phyloP scores from a whole-genome alignment of 53 echinoderm and acorn worm genomes.

The Holothuria scabra region DNA sequence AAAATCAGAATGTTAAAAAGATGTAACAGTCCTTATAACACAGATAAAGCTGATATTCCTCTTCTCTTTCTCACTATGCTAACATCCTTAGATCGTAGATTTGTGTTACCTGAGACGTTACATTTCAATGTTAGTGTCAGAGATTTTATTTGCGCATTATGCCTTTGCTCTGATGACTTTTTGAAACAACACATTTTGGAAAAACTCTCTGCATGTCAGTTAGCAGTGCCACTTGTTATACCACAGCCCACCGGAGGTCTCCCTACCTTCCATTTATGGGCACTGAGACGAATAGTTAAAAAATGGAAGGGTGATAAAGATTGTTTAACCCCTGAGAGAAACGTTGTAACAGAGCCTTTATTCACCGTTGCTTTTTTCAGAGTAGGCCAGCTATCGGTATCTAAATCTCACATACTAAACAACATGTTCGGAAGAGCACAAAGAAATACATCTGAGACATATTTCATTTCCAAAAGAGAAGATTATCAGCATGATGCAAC shows the following conservation, averaged over 20 bases:
- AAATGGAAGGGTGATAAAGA: constrained; percentile 9
- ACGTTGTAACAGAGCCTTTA: background rate
- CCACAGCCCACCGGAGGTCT: background rate
- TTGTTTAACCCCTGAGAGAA: background rate
- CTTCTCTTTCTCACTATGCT: background rate
- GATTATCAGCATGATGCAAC: background rate
- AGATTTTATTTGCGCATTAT: background rate
- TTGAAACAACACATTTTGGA: background rate
- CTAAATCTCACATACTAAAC: background rate
- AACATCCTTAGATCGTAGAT: background rate
- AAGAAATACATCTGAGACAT: background rate
- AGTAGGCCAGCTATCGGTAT: background rate
- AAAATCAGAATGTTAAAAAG: background rate
- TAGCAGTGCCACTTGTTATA: background rate
- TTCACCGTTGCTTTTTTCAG: background rate
- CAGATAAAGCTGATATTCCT: background rate
- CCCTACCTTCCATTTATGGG: background rate
- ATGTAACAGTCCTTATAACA: background rate
- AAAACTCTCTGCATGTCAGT: background rate
- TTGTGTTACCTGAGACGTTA: background rate
- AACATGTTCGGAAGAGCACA: background rate
- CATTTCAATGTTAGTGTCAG: background rate
- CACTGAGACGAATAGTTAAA: background rate
- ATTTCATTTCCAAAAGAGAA: background rate
- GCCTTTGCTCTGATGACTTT: background rate